These are phyloP conservation scores for Semotilus atromaculatus DNA, from an alignment of 2,797 vertebrate genomes.

Conservation along the genomic window DNA sequence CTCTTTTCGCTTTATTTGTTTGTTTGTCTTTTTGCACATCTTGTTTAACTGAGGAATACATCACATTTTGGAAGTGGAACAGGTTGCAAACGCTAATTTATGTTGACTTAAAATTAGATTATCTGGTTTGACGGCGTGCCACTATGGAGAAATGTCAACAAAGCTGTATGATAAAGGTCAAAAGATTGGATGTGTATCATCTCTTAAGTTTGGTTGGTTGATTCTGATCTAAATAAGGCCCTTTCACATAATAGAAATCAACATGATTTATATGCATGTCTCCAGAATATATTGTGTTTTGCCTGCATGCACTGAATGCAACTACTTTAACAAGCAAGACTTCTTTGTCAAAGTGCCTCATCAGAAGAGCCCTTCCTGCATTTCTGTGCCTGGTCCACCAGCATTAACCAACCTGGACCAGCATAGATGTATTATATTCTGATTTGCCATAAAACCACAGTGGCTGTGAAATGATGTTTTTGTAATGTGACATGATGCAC, in stretches of 20 bases:
- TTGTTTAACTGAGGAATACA: not conserved
- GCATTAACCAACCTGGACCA: not conserved
- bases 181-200: not conserved
- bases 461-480: not conserved
- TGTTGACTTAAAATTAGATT: not conserved
- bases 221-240: not conserved
- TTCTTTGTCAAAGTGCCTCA: not conserved
- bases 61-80: not conserved
- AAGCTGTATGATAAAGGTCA: conserved; percentile 1
- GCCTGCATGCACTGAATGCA: not conserved
- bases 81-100: not conserved
- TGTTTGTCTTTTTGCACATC: not conserved
- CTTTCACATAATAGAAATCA: not conserved
- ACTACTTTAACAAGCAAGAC: not conserved
- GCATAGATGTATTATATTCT: not conserved
- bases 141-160: not conserved
- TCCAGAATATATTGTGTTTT: not conserved
- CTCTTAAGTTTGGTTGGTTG: not conserved
- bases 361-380: not conserved
- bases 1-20: not conserved
- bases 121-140: not conserved
- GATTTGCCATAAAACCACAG: not conserved
- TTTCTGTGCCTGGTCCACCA: not conserved
- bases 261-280: not conserved
- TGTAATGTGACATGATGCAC: too few species aligned